Conservation (phyloP, 2,113 vertebrate species). For the Neotoma lepida region DNA sequence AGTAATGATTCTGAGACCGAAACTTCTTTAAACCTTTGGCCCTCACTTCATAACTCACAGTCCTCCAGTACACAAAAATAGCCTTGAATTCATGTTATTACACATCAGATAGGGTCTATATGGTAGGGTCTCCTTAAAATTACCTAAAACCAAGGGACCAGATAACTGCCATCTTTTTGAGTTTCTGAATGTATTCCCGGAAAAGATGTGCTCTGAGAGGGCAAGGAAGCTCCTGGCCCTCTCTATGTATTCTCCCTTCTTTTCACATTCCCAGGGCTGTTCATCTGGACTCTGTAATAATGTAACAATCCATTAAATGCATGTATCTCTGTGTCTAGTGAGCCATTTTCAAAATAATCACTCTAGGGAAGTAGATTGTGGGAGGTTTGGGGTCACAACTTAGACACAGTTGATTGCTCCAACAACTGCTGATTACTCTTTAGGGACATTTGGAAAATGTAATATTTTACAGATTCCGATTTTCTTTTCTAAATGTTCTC, state of each 20-base stretch:
- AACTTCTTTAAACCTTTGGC: neutral
- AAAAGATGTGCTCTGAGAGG: neutral
- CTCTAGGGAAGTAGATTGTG: neutral
- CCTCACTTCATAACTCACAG: rapidly evolving
- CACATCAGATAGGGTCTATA: too few relatives aligned
- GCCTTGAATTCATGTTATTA: neutral
- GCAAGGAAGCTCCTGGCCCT: rapidly evolving
- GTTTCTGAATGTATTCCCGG: too few relatives aligned
- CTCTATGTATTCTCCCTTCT: neutral
- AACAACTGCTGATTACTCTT: neutral
- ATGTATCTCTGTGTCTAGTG: neutral
- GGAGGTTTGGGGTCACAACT: too few relatives aligned
- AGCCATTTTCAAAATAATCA: neutral
- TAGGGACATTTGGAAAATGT: neutral
- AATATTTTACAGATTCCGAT: neutral
- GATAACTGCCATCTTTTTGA: neutral
- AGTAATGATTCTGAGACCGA: neutral
- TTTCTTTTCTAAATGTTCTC: neutral
- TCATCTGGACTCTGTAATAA: neutral
- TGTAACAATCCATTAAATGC: neutral
- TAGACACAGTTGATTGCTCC: neutral
- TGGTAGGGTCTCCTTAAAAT: neutral
- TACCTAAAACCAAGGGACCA: neutral
- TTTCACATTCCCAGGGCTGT: neutral
- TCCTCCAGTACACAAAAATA: neutral